A percentile compares a stretch with the other conserved stretches of the same genome.
phyloP scores from a whole-genome alignment of 2,888 invertebrate species.

The Ormyrus rosae region DNA sequence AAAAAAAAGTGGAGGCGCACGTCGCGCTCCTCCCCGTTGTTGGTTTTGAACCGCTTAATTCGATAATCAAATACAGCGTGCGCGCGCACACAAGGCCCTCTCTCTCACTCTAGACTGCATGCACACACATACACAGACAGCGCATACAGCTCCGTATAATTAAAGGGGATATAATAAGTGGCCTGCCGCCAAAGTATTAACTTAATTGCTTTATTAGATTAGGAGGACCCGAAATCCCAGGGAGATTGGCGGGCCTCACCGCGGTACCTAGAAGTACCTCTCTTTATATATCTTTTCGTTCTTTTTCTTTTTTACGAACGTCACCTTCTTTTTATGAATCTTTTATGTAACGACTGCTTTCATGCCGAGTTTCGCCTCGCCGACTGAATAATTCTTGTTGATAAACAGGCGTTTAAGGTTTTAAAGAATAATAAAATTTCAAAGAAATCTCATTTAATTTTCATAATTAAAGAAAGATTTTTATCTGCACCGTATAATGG shows the following conservation, averaged over 20 bases:
- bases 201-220: constrained; percentile 68
- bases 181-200: constrained; percentile 68
- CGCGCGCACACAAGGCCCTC: constrained; percentile 61
- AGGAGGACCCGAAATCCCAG: constrained; percentile 52
- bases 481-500: too few relatives aligned
- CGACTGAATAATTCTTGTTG: too few relatives aligned
- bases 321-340: too few relatives aligned
- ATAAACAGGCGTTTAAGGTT: too few relatives aligned
- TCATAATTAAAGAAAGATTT: too few relatives aligned
- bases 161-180: constrained; percentile 73
- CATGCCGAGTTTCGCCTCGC: too few relatives aligned
- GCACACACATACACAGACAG: not conserved
- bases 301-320: too few relatives aligned
- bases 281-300: not conserved
- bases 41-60: constrained; percentile 65
- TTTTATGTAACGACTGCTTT: too few relatives aligned
- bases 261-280: not conserved
- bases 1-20: not conserved
- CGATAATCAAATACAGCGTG: constrained; percentile 70
- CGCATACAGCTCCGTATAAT: constrained; percentile 65
- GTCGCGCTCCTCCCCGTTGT: constrained; percentile 65
- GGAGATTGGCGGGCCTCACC: not conserved
- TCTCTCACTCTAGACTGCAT: constrained; percentile 15
- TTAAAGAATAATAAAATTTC: too few relatives aligned
- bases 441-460: too few relatives aligned